Evolutionary conservation across 1,140 invertebrate species (phyloP).

Genomic region (Diorhabda elongata): DNA sequence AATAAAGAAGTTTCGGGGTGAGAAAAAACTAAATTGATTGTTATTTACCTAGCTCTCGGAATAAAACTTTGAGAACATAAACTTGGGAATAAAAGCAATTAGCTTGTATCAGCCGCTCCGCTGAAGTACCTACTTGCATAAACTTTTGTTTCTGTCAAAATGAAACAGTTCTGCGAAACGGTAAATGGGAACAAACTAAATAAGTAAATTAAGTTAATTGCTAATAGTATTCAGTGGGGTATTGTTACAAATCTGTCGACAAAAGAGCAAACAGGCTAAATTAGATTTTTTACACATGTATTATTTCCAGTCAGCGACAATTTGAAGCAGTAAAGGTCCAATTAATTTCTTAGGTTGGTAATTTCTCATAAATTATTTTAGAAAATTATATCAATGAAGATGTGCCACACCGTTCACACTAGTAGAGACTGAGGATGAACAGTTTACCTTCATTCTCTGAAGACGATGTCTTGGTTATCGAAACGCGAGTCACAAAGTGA

Average conservation of each 20-base stretch:
- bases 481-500: no score
- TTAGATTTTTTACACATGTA: no score
- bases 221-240: neutral
- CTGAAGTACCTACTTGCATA: conserved; percentile 2
- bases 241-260: neutral
- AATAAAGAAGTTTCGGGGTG: conserved; percentile 2
- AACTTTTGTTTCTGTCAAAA: neutral
- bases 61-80: neutral
- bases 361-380: no score
- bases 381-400: no score
- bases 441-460: no score
- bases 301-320: no score
- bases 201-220: neutral
- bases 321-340: no score
- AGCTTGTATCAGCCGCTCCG: neutral
- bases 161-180: neutral
- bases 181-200: neutral
- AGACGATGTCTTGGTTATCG: no score
- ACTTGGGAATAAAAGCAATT: neutral
- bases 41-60: neutral
- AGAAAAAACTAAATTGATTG: neutral
- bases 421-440: no score
- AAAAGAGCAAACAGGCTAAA: no score
- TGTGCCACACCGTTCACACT: no score
- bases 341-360: no score